Evolutionary conservation across 1,140 invertebrate species (phyloP), one percentile per base, ranked within the genome.

Genomic region (Phenacoccus solenopsis): DNA sequence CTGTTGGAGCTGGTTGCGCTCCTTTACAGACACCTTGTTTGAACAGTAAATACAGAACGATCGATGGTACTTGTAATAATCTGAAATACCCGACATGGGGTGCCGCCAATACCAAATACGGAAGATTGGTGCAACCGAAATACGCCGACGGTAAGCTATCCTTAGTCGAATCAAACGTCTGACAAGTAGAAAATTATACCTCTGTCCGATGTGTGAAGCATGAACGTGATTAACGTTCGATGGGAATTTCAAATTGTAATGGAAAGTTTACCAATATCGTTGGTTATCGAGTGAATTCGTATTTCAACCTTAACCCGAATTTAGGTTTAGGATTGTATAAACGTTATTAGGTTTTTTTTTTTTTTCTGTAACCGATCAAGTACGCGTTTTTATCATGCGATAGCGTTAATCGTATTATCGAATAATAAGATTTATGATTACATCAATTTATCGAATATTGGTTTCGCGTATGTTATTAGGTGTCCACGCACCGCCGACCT

Each of bases 41-140:
- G 82, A 67, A 79, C 74, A 61, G 75, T 75, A 82, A 83, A 69
- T 94, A 92, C 75, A 82, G 92, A 22, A 84, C 85, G 1, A 84
- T 87, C 67, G 91, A 95, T 77, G 93, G 92, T 0, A 86, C 89
- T 0, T 96, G 93, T 76, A 96, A 94, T 77, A 94, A 95, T 78
- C 75, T 90, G 4, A 75, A 82, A 28, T 84, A 87, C 74, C 87
- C 90, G 0, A 82, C 80, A 0, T 86, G 86, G 82, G 93, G 93
- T 2, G 85, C 85, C 70, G 85, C 90, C 0, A 85, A 85, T 72
- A 89, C 87, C 1, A 83, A 85, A 56, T 88, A 96, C 73, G 82
- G 84, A 12, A 83, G 95, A 70, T 81, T 98, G 0, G 75, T 96
- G 13, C 87, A 87, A 7, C 85, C 92, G 1, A 88, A 86, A 75